Evolutionary conservation across 2,797 vertebrate genomes (phyloP), one percentile per base, ranked within the genome.

Genomic region (Sciurus vulgaris): DNA sequence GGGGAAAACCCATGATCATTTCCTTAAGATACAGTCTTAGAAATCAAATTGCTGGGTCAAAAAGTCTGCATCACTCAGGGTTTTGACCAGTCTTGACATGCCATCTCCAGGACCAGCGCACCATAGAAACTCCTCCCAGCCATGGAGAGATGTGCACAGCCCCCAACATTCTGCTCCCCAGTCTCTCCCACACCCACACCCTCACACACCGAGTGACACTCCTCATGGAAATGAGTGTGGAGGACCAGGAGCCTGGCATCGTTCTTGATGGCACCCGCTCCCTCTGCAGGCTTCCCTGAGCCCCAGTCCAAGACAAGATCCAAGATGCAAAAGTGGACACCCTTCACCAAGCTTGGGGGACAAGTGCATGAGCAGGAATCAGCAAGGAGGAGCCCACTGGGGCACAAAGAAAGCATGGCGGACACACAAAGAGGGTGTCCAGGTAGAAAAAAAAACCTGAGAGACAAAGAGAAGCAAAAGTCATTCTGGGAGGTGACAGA

Each of bases 21-120:
- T 83, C 56, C 89, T 78, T 93, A 92, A 90, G 41, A 61, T 35
- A 82, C 28, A 69, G 20, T 63, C 74, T 91, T n/a, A 65, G 51
- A 85, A 85, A 44, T 84, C 38, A 74, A 91, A 86, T 30, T 49
- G 6, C 49, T 69, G 7, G 26, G 49, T 95, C 51, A 70, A 82
- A 89, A 63, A 69, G 38, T 51, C 94, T n/a, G 30, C 61, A 85
- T 86, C 86, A 41, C 81, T 89, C 76, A 30, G 49, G 14, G 41
- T 72, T 96, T 79, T 77, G 54, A 70, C n/a, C 15, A 61, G 54
- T 54, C 10, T 47, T 56, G 35, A n/a, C 20, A 7, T 6, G 28
- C n/a, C 7, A 20, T 30, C 59, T 84, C 30, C 20, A 28, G 61
- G 59, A 65, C 9, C 49, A 56, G n/a, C 5, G 12, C 35, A 24